A percentile compares a stretch with the other conserved stretches of the same genome.
Conservation (phyloP, 2,888 invertebrate species). For the Slavum lentiscoides region DNA sequence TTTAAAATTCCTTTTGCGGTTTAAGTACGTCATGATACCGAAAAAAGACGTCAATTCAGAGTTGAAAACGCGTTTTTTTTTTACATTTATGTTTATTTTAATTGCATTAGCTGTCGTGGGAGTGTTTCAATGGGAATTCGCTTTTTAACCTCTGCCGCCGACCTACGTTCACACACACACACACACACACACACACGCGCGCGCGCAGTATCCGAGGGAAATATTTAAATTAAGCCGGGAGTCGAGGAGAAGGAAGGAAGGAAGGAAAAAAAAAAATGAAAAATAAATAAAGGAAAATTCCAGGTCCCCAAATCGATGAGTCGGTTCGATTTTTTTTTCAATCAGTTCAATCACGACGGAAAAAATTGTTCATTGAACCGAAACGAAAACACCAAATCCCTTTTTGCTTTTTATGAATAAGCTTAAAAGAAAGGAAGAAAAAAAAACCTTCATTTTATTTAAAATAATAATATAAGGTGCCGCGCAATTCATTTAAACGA, state of each 20-base stretch:
- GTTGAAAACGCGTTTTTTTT: slow-evolving; percentile 27
- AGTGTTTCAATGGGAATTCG: slow-evolving; percentile 40
- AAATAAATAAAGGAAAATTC: slow-evolving; percentile 48
- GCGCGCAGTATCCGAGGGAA: slow-evolving; percentile 35
- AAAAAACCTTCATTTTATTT: slow-evolving; percentile 40
- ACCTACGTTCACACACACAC: slow-evolving; percentile 27
- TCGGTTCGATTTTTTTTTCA: slow-evolving; percentile 44
- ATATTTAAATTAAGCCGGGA: slow-evolving; percentile 50
- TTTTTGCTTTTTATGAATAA: slow-evolving; percentile 49
- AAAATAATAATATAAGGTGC: slow-evolving; percentile 39
- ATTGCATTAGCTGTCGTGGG: slow-evolving; percentile 43
- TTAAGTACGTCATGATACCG: slow-evolving; percentile 10
- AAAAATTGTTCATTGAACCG: slow-evolving; percentile 40
- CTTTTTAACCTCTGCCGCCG: slow-evolving; percentile 36
- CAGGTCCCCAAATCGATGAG: slow-evolving; percentile 40
- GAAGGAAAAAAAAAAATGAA: slow-evolving; percentile 29
- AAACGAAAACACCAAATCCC: slow-evolving; percentile 48
- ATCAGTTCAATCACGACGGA: slow-evolving; percentile 47
- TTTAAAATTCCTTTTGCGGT: slow-evolving; percentile 30
- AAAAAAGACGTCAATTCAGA: slow-evolving; percentile 35
- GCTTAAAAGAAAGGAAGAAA: background rate
- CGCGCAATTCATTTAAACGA: slow-evolving; percentile 42
- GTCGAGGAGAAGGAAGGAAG: background rate
- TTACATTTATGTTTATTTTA: slow-evolving; percentile 47
- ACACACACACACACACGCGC: slow-evolving; percentile 33